A percentile compares a stretch with the other conserved stretches of the same genome.
phyloP scores from a whole-genome alignment of 2,888 invertebrate species.

The Amphiduros pacificus region DNA sequence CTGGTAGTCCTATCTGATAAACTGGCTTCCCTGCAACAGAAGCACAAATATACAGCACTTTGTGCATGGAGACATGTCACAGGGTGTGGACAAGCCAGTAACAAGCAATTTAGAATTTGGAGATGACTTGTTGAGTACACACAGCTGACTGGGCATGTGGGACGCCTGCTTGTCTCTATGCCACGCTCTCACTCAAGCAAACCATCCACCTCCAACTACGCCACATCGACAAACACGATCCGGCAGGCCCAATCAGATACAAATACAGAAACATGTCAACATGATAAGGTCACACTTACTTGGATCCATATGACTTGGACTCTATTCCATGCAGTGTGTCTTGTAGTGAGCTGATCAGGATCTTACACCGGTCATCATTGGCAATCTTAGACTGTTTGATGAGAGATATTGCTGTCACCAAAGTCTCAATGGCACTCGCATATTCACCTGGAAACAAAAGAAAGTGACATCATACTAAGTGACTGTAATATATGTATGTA shows the following conservation, averaged over 20 bases:
- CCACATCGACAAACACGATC: no score
- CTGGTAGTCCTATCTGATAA: no score
- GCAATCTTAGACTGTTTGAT: constrained; percentile 98
- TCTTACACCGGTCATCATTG: constrained; percentile 96
- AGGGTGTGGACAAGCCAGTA: no score
- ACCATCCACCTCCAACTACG: no score
- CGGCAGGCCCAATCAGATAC: no score
- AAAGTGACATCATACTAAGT: neutral
- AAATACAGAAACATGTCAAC: neutral
- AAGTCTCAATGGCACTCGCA: constrained; percentile 96
- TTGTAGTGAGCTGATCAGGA: constrained; percentile 92
- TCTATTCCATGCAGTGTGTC: constrained; percentile 97
- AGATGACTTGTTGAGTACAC: no score
- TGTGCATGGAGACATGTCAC: no score
- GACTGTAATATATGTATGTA: neutral
- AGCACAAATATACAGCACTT: no score
- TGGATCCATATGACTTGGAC: constrained; percentile 86
- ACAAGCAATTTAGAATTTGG: no score
- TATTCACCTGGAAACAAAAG: constrained; percentile 74
- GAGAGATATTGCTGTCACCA: constrained; percentile 96
- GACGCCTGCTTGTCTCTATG: no score
- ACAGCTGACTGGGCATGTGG: neutral
- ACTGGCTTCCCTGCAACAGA: no score
- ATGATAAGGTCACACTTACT: constrained; percentile 38
- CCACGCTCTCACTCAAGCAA: no score